phyloP scores from a whole-genome alignment of 2,113 vertebrate species.

The Gallinago paraguaiae region DNA sequence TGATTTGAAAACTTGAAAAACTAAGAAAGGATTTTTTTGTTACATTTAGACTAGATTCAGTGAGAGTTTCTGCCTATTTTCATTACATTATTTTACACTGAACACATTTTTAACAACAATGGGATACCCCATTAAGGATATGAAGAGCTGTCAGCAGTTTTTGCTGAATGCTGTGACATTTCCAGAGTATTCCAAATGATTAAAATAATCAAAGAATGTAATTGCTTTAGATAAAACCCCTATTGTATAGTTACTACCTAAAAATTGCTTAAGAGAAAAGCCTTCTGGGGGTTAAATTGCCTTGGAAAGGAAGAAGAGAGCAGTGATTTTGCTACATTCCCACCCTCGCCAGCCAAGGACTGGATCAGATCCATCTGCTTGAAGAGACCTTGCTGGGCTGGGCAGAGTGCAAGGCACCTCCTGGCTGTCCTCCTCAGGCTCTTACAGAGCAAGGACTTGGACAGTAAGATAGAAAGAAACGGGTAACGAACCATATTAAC shows the following conservation, averaged over 20 bases:
- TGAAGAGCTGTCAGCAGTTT: neutral
- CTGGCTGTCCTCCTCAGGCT: neutral
- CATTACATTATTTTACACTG: neutral
- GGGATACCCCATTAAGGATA: neutral
- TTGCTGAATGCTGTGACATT: neutral
- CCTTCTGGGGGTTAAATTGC: neutral
- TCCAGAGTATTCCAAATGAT: neutral
- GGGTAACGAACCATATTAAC: neutral
- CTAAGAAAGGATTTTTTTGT: neutral
- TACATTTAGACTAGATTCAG: neutral
- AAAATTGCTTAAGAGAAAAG: neutral
- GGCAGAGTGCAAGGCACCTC: neutral
- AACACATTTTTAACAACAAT: neutral
- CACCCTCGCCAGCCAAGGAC: neutral
- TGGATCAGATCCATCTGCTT: neutral
- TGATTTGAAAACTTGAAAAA: neutral
- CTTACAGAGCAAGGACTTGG: neutral
- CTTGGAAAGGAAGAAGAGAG: neutral
- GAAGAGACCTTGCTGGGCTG: neutral
- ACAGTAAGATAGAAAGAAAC: neutral
- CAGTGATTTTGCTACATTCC: neutral
- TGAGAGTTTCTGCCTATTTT: constrained; percentile 12
- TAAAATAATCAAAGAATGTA: neutral
- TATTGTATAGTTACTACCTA: neutral
- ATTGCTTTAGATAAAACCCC: neutral